Evolutionary conservation across 2,113 vertebrate species (phyloP), one percentile per base, ranked within the genome.

Genomic region (Diphyllodes magnificus): DNA sequence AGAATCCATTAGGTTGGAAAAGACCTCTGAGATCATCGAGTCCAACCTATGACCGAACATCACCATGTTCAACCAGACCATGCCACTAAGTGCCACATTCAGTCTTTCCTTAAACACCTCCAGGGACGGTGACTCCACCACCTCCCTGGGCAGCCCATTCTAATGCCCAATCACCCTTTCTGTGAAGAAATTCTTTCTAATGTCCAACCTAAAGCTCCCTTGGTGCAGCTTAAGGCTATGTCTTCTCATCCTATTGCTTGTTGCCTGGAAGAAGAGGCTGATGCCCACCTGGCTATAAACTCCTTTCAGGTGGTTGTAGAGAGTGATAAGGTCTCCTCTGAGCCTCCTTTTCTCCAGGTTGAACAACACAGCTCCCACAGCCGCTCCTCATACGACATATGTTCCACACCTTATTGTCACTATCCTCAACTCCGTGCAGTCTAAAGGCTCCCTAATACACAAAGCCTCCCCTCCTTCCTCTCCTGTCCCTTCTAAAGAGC

Each of bases 11-110:
- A 69, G 21, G 6, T 7, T 76, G 31, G 40, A 76, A 42, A 83
- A 63, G 15, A 49, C 8, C 54, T 90, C 63, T 37, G n/a, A 76
- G 49, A 63, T 33, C 0, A 0, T 42, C 0, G 1, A 69, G 47
- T 27, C 53, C 49, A 49, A 16, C 27, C 21, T 49, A 20, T 37
- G 56, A 63, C 31, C 2, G 5, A 83, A 24, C 13, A 63, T 23
- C 12, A 56, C 22, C n/a, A 37, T 4, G 27, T 42, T 42, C 56
- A 42, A 37, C 21, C 4, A 76, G 54, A 56, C 15, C 35, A 37
- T 27, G 21, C 3, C n/a, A 69, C 25, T 54, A 15, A 69, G 12
- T 42, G 35, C 21, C 30, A 76, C 7, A 3, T 47, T 39, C n/a
- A 68, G 20, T 31, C 39, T 31, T 47, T 40, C n/a, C 40, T 83